These are phyloP conservation scores for Cephus sareptanus DNA, from an alignment of 2,888 invertebrate genomes.

Conservation along the genomic window DNA sequence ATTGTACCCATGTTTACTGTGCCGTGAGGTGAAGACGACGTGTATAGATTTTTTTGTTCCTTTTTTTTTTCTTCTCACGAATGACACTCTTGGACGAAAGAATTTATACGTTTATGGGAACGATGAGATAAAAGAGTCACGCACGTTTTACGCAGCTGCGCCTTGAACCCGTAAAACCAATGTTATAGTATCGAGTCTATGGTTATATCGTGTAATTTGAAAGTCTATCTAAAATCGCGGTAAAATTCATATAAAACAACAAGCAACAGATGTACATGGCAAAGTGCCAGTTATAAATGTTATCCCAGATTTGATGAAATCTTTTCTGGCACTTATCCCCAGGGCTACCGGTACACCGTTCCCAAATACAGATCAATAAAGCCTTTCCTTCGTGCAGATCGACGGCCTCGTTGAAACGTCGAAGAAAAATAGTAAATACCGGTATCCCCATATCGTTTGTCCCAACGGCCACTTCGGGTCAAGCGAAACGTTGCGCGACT, in stretches of 20 bases:
- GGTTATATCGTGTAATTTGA: not conserved
- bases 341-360: not conserved
- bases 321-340: not conserved
- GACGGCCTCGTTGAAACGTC: not conserved
- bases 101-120: not conserved
- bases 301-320: not conserved
- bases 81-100: not conserved
- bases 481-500: not conserved
- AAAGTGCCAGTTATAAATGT: slow-evolving; percentile 27
- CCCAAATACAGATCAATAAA: not conserved
- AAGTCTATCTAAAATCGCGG: not conserved
- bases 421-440: not conserved
- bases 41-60: not conserved
- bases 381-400: not conserved
- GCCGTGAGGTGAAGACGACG: not conserved
- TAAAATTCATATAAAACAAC: slow-evolving; percentile 29
- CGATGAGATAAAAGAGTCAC: not conserved
- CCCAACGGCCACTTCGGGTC: not conserved
- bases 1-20: not conserved
- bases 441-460: not conserved
- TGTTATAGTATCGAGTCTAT: not conserved
- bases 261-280: slow-evolving; percentile 36
- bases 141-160: not conserved
- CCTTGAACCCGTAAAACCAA: not conserved
- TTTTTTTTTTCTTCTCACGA: not conserved